phyloP scores from a whole-genome alignment of 2,113 vertebrate species.

The Monopterus albus region DNA sequence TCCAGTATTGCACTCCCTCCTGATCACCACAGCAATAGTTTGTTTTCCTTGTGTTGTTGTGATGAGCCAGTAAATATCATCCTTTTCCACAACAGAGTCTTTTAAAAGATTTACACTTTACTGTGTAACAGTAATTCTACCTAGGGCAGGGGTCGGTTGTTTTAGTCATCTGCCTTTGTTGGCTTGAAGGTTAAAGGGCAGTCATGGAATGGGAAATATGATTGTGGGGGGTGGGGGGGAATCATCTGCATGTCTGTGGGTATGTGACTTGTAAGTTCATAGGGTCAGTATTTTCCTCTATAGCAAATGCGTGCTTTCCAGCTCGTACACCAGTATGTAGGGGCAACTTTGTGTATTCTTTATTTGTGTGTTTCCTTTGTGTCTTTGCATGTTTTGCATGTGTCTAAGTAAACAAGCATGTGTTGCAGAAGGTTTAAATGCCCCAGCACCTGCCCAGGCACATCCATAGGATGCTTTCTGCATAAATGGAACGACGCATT shows the following conservation, averaged over 20 bases:
- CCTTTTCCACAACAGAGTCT: not conserved
- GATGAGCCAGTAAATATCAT: constrained; percentile 10
- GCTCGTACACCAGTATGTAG: constrained; percentile 32
- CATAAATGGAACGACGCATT: constrained; percentile 74
- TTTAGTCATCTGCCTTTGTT: constrained; percentile 22
- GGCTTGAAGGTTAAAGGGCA: constrained; percentile 45
- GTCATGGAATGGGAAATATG: constrained; percentile 38
- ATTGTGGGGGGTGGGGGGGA: not conserved
- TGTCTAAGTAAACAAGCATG: constrained; percentile 53
- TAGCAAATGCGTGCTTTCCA: constrained; percentile 18
- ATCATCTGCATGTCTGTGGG: constrained; percentile 9
- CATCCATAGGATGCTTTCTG: constrained; percentile 75
- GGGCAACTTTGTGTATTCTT: constrained; percentile 34
- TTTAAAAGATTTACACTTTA: constrained; percentile 22
- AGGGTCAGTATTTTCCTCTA: constrained; percentile 55
- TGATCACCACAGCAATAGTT: not conserved
- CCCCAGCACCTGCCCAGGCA: constrained; percentile 68
- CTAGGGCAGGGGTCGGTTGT: not conserved
- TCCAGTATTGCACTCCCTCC: not conserved
- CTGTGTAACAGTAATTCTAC: constrained; percentile 25
- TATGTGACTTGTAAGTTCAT: constrained; percentile 42
- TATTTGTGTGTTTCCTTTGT: constrained; percentile 50
- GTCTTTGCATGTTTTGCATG: constrained; percentile 47
- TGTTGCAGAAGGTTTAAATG: constrained; percentile 67
- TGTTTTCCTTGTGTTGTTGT: constrained; percentile 20